Percentiles rank a stretch among this genome's conserved stretches.
Conservation (phyloP, 2,888 invertebrate species). For the Archips xylosteana region DNA sequence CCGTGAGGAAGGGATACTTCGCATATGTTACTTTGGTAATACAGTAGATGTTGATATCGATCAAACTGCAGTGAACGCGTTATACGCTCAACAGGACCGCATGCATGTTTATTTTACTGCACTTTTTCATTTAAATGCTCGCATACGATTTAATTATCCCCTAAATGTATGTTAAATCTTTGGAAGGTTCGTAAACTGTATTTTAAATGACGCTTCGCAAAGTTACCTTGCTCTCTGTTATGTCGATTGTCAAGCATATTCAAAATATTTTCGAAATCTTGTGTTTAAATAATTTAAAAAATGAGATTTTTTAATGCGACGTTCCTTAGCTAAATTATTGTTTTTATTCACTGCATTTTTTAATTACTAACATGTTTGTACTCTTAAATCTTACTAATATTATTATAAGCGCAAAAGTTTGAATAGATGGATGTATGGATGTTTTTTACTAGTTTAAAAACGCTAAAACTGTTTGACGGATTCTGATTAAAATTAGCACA, state of each 20-base stretch:
- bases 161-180: constrained; percentile 54
- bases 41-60: background rate
- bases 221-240: background rate
- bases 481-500: no score
- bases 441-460: no score
- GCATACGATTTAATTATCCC: constrained; percentile 62
- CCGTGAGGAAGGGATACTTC: no score
- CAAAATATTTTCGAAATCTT: background rate
- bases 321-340: no score
- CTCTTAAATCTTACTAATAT: no score
- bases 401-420: no score
- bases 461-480: no score
- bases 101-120: constrained; percentile 61
- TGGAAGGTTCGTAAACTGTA: constrained; percentile 14
- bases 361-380: no score
- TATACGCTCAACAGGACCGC: constrained; percentile 52
- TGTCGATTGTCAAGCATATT: background rate
- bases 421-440: no score
- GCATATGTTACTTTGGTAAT: background rate
- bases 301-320: no score
- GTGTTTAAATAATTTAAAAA: no score
- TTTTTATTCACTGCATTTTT: no score
- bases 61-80: constrained; percentile 25
- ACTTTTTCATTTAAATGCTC: constrained; percentile 59
- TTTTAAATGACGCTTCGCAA: background rate